Conservation (phyloP, 1,140 invertebrate species). For the Helicorthomorpha holstii region DNA sequence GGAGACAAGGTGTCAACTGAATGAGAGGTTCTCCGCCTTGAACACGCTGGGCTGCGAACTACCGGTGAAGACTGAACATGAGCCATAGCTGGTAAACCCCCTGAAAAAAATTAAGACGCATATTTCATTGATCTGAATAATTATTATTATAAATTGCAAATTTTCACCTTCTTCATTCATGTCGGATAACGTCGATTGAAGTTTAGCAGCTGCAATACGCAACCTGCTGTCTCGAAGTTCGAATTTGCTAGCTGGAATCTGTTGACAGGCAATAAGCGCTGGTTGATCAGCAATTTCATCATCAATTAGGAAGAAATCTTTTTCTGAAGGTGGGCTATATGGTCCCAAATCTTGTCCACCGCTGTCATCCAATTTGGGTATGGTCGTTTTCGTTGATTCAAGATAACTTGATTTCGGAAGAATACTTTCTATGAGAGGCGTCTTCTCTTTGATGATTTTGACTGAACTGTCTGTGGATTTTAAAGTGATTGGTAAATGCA, state of each 20-base stretch:
- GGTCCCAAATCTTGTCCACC: constrained; percentile 1
- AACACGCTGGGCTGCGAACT: constrained; percentile 4
- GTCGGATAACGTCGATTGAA: background rate
- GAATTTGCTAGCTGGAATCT: background rate
- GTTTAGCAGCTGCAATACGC: background rate
- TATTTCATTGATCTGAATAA: too few species aligned
- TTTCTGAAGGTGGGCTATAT: constrained; percentile 7
- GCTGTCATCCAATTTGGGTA: too few species aligned
- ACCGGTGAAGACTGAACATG: constrained; percentile 6
- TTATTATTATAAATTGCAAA: too few species aligned
- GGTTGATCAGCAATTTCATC: constrained; percentile 84
- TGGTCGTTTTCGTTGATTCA: background rate
- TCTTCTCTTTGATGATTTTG: too few species aligned
- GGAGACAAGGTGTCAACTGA: constrained; percentile 14
- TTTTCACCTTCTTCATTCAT: background rate
- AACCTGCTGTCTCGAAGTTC: background rate
- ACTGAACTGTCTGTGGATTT: too few species aligned
- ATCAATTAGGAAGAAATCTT: constrained; percentile 49
- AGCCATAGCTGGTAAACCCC: background rate
- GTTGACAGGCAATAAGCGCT: constrained; percentile 31
- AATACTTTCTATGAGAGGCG: background rate
- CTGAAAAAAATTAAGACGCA: too few species aligned
- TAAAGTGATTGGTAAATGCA: too few species aligned
- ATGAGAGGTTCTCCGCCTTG: background rate
- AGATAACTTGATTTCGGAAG: background rate